Percentiles rank a stretch among this genome's conserved stretches.
Conservation (phyloP, 2,797 vertebrate genomes). For the Scolopax rusticola region DNA sequence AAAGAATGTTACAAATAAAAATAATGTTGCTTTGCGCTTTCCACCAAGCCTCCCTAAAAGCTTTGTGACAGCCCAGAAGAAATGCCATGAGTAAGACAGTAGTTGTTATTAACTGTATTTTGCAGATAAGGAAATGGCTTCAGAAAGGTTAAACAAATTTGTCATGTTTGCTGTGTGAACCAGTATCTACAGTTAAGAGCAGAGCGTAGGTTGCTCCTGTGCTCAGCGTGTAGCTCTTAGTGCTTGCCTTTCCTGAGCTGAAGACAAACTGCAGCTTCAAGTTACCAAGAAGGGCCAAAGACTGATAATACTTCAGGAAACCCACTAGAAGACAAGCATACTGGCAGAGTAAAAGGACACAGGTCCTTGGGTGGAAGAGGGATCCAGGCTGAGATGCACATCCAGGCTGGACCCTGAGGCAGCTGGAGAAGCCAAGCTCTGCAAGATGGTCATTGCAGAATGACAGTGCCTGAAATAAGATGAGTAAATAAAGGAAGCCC, state of each 20-base stretch:
- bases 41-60: slow-evolving; percentile 40
- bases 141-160: slow-evolving; percentile 52
- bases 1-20: slow-evolving; percentile 36
- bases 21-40: slow-evolving; percentile 27
- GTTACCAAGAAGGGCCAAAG: not conserved
- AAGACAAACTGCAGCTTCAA: not conserved
- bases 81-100: not conserved
- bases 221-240: not conserved
- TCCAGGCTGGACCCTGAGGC: not conserved
- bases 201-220: not conserved
- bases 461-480: not conserved
- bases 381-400: not conserved
- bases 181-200: not conserved
- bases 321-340: not conserved
- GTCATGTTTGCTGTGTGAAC: not conserved
- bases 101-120: slow-evolving; percentile 34
- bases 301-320: not conserved
- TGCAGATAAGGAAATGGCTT: slow-evolving; percentile 43
- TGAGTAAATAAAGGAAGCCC: not conserved
- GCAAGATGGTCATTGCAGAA: not conserved
- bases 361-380: not conserved
- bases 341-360: not conserved
- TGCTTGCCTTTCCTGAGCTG: not conserved
- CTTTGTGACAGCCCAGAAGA: slow-evolving; percentile 50
- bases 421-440: not conserved